Evolutionary conservation across 2,888 invertebrate genomes (phyloP).

Genomic region (Nebria salina): DNA sequence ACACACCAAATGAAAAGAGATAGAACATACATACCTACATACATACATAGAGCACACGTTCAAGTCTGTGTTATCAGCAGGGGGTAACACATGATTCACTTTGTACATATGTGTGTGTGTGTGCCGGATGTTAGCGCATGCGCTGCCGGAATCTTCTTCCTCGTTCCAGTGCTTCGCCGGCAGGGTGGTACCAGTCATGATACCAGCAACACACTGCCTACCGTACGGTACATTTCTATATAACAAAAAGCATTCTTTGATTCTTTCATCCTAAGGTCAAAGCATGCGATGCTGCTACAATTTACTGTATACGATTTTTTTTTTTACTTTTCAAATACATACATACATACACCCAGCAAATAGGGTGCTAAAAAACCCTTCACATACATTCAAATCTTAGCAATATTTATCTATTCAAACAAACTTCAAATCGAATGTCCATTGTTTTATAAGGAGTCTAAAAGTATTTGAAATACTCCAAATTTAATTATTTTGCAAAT

Average conservation of each 20-base stretch:
- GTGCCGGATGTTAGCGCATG: slow-evolving; percentile 38
- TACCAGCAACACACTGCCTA: slow-evolving; percentile 9
- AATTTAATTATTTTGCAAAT: no score
- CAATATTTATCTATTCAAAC: no score
- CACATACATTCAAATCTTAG: no score
- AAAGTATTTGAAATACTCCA: no score
- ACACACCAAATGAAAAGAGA: background rate
- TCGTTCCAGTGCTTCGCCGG: slow-evolving; percentile 10
- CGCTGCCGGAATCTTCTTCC: slow-evolving; percentile 20
- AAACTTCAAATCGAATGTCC: no score
- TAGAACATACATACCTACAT: background rate
- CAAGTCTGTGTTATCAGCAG: slow-evolving; percentile 4
- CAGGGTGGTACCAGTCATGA: slow-evolving; percentile 19
- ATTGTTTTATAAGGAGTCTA: no score
- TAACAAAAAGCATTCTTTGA: background rate
- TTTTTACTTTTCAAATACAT: background rate
- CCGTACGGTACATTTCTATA: slow-evolving; percentile 2
- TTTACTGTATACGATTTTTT: background rate
- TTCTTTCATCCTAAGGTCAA: background rate
- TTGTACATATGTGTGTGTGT: slow-evolving; percentile 8
- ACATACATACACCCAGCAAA: no score
- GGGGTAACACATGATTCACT: slow-evolving; percentile 19
- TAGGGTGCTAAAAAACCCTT: no score
- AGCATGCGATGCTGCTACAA: background rate
- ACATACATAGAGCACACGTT: background rate